Base-by-base conservation (phyloP, 2,888 invertebrate genomes). In the Rhodophaea formosa region DNA sequence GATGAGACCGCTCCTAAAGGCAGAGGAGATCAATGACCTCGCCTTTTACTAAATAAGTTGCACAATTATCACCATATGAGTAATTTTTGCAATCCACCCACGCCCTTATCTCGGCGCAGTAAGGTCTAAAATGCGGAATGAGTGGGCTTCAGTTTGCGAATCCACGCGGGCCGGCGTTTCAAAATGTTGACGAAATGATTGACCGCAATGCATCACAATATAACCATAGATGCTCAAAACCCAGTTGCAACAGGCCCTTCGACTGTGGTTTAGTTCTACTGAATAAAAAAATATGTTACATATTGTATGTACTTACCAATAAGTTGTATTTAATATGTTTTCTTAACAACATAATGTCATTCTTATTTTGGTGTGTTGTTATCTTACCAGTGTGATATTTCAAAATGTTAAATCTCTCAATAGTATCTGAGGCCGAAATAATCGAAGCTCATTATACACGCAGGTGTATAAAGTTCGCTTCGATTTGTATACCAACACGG, bases 21-120 rank as follows among this genome's bases (percentile, higher is more conserved):
- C 7, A 23, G 39, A 56, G 56, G 39, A 56, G 56, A 43, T 56
- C 56, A 56, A 23, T 29, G 49, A 56, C 56, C 56, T 56, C 49
- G 56, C 56, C 55, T 56, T 39, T 56, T 56, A 57, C 55, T 30
- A 52, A 59, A 59, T 59, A 49, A 29, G 49, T 66, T 67, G 58
- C 64, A 52, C 57, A 67, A 68, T 47, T 45, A 53, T 54, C 60
- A 57, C 60, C 53, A 59, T 59, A 66, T 60, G 63, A 61, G 52
- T 56, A 62, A 58, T 68, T 63, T 66, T 67, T 65, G 65, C 62
- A 65, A 69, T 56, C 44, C 42, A 17, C 35, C 10, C 17, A 47
- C 45, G 42, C 47, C 59, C 47, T 53, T 53, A 30, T 43, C 3
- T 10, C 47, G 7, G 8, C 7, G 5, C 12, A 6, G 30, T 59